Evolutionary conservation across 1,140 invertebrate genomes (phyloP), one percentile per base, ranked within the genome.

Genomic region (Drosophila watanabei): DNA sequence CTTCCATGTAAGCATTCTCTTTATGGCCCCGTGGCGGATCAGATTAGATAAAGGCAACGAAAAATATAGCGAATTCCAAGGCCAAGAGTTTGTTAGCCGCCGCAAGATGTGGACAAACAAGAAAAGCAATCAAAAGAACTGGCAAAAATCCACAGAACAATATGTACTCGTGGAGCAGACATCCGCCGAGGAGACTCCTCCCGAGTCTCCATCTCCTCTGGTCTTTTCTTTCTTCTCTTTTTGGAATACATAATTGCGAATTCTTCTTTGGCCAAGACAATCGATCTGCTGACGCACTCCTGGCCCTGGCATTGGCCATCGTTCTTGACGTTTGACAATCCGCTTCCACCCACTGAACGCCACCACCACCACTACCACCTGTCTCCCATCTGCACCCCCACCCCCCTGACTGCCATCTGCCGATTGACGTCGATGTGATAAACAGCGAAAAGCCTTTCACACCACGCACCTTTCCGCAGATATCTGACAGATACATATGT

Each of bases 11-110:
- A 73, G 63, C 46, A 45, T 76, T 41, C 30, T 41, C 57, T 61
- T 39, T 51, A 45, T 46, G 5, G 49, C 41, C 39, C 24, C 46
- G n/a, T 32, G 58, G 81, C 70, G 49, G 64, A 75, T 57, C 32
- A 58, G 84, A 88, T 88, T 84, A 89, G 85, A 88, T 88, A 78
- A 88, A 73, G 49, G 18, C 41, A 59, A n/a, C 52, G 35, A 57
- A 57, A 56, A 37, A 65, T n/a, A 49, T 37, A 32, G 45, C 37
- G 37, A 18, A 14, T 10, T 39, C 61, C 86, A 89, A 85, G 85
- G 85, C 71, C 81, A 81, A 57, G 24, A 75, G 73, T 79, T 85
- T 89, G 72, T 84, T 89, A 59, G 69, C 81, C 81, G 65, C 81
- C 82, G 69, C 71, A 80, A 83, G 66, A 63, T 66, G 51, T 48